A percentile compares a stretch with the other conserved stretches of the same genome.
phyloP scores from a whole-genome alignment of 2,797 vertebrate genomes.

The Peromyscus attwateri region DNA sequence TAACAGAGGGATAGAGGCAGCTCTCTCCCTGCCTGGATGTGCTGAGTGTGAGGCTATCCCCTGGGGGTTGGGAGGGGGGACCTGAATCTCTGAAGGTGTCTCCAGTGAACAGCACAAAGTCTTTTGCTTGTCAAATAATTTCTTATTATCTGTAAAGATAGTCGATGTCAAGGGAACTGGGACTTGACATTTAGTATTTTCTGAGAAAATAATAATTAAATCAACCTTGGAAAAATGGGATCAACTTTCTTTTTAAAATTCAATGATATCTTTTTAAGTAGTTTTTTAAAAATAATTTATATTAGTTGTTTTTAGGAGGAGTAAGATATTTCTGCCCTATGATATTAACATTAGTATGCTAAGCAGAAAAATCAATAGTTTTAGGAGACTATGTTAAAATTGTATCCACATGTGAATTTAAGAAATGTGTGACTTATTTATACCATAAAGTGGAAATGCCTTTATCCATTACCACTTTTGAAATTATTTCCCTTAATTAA shows the following conservation, averaged over 20 bases:
- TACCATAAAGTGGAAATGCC: slow-evolving; percentile 38
- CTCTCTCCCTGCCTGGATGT: not conserved
- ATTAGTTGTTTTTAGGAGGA: not conserved
- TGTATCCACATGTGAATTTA: slow-evolving; percentile 64
- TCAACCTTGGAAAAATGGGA: not conserved
- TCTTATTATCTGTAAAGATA: slow-evolving; percentile 20
- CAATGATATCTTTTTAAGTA: not conserved
- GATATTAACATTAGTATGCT: not conserved
- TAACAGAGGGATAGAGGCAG: not conserved
- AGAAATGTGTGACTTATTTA: slow-evolving; percentile 75
- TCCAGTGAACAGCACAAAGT: not conserved
- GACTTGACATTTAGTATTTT: not conserved
- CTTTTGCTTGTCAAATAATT: not conserved
- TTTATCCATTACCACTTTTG: slow-evolving; percentile 58
- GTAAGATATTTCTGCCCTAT: not conserved
- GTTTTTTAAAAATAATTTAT: not conserved
- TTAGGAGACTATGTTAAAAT: slow-evolving; percentile 29
- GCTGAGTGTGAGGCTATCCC: not conserved
- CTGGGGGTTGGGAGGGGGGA: not conserved
- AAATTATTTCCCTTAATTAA: slow-evolving; percentile 70
- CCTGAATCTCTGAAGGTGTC: not conserved
- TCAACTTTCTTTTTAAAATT: not conserved
- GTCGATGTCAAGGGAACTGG: not conserved
- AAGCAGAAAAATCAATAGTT: slow-evolving; percentile 10
- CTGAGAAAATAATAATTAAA: slow-evolving; percentile 42